Base-by-base conservation (phyloP, 2,113 vertebrate species). In the Octodon degus region DNA sequence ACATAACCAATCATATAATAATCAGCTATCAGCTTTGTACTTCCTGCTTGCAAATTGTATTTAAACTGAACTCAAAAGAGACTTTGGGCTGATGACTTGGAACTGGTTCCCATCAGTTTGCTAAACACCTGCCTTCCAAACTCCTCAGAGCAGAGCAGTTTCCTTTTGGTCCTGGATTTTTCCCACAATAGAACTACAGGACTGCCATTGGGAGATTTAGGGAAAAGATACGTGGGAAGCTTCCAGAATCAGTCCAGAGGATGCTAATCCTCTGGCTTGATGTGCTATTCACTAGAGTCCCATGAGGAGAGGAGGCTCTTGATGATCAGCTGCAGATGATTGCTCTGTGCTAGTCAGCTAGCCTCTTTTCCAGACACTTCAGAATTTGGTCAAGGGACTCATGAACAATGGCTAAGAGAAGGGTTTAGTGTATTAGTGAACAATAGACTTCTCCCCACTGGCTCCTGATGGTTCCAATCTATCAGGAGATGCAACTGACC, bases 181-280 rank as follows among this genome's bases (percentile, higher is more conserved):
- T 62, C 60, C 60, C 22, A 62, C 22, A 62, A 22, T 8, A 62
- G 60, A 62, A 62, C 67, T 34, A 72, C 32, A 91, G 47, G 8
- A 89, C 30, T 27, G 85, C 34, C 84, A 82, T 37, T 62, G 67
- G 24, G 40, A 92, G 84, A 93, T 74, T 0, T 76, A 74, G 79
- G 80, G n/a, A 91, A 93, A 60, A 85, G 13, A 8, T 37, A 70
- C 16, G 12, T 63, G n/a, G 14, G 43, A 82, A 93, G 79, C 55
- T 91, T 90, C 62, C 47, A 88, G 47, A 93, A 93, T 80, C 60
- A 95, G 72, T 25, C 14, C 40, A 65, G 34, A 82, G 37, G 67
- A 65, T 58, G 17, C 40, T 43, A 65, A 37, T 32, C 86, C 27
- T n/a, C 24, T 68, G 76, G 37, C 34, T 50, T 90, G 68, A 43